Evolutionary conservation across 1,140 invertebrate species (phyloP).

Genomic region (Solenopsis fugax): DNA sequence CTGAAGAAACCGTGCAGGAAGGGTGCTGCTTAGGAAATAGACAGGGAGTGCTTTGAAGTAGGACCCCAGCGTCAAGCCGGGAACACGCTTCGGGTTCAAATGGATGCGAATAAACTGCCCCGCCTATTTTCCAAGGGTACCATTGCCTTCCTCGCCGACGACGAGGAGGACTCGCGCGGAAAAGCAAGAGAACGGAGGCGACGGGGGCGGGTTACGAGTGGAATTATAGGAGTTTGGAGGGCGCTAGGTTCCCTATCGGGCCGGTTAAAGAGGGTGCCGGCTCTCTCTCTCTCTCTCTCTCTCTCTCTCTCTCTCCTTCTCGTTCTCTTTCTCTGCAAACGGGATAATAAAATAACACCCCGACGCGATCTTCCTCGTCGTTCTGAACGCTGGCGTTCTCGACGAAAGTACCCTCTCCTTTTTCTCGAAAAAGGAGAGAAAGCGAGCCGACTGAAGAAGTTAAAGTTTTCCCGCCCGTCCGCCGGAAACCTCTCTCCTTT

Average conservation of each 20-base stretch:
- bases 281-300: slow-evolving; percentile 1
- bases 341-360: slow-evolving; percentile 83
- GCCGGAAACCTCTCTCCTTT: slow-evolving; percentile 12
- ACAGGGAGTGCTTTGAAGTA: slow-evolving; percentile 67
- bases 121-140: slow-evolving; percentile 54
- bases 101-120: slow-evolving; percentile 69
- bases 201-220: slow-evolving; percentile 1
- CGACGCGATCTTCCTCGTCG: slow-evolving; percentile 67
- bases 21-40: slow-evolving; percentile 50
- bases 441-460: slow-evolving; percentile 72
- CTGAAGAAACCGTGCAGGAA: slow-evolving; percentile 49
- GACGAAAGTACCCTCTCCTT: slow-evolving; percentile 34
- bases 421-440: slow-evolving; percentile 1
- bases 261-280: slow-evolving; percentile 73
- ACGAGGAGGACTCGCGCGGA: slow-evolving; percentile 38
- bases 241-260: slow-evolving; percentile 64
- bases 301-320: neutral
- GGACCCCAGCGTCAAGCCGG: slow-evolving; percentile 29
- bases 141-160: slow-evolving; percentile 30
- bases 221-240: slow-evolving; percentile 60
- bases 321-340: slow-evolving; percentile 60
- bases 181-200: slow-evolving; percentile 33
- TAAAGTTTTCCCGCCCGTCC: slow-evolving; percentile 70
- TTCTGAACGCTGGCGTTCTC: slow-evolving; percentile 74
- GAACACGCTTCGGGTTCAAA: slow-evolving; percentile 68